Evolutionary conservation across 2,888 invertebrate genomes (phyloP).

Genomic region (Leucoma salicis): DNA sequence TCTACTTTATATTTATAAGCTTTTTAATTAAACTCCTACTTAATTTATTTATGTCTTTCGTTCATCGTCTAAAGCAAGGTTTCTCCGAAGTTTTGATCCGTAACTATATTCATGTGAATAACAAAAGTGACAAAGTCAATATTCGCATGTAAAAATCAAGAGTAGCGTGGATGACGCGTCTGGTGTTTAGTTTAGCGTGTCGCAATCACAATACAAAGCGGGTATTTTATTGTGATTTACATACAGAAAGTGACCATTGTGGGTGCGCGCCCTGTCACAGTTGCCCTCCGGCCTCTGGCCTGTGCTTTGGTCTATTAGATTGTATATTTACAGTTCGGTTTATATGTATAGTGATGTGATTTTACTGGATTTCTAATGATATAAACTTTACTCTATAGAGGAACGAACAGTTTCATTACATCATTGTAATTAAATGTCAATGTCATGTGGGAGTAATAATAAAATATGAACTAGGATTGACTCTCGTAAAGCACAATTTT

Average conservation of each 20-base stretch:
- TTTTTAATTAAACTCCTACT: no score
- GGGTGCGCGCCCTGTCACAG: constrained; percentile 68
- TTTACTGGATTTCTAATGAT: background rate
- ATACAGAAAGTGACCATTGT: constrained; percentile 75
- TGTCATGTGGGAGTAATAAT: no score
- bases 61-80: no score
- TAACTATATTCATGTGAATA: no score
- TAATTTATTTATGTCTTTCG: no score
- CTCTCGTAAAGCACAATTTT: no score
- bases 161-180: constrained; percentile 53
- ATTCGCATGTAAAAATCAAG: constrained; percentile 43
- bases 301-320: constrained; percentile 56
- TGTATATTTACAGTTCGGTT: constrained; percentile 30
- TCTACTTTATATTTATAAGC: no score
- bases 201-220: constrained; percentile 76
- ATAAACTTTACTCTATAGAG: no score
- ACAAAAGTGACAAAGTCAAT: constrained; percentile 45
- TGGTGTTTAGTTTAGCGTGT: constrained; percentile 73
- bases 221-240: constrained; percentile 79
- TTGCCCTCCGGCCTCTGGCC: constrained; percentile 64
- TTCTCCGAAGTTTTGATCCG: no score
- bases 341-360: constrained; percentile 33
- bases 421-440: no score
- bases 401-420: no score
- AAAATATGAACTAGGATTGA: no score